phyloP scores from a whole-genome alignment of 2,888 invertebrate genomes.

The Sphecodes monilicornis region DNA sequence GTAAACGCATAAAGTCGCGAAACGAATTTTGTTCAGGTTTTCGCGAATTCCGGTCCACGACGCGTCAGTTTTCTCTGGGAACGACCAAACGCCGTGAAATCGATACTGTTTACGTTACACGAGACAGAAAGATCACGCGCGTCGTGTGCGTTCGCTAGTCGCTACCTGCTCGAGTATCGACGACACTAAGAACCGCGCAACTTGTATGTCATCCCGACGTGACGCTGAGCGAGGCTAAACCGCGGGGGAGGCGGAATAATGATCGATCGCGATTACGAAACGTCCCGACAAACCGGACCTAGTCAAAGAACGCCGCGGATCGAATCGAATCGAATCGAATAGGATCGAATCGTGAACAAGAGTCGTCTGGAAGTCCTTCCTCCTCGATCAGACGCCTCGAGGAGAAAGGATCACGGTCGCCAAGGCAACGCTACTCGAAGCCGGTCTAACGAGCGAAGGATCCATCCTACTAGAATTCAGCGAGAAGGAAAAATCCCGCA shows the following conservation, averaged over 20 bases:
- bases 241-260: slow-evolving; percentile 15
- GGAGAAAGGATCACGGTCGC: slow-evolving; percentile 30
- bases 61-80: neutral
- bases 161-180: slow-evolving; percentile 40
- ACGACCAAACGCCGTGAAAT: neutral
- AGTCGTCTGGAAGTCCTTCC: neutral
- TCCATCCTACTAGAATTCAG: neutral
- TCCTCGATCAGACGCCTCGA: neutral
- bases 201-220: slow-evolving; percentile 55
- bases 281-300: neutral
- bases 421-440: neutral
- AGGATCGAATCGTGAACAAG: neutral
- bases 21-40: neutral
- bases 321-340: neutral
- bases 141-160: slow-evolving; percentile 25
- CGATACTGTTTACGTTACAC: slow-evolving; percentile 31
- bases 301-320: neutral
- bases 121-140: slow-evolving; percentile 3
- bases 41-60: neutral
- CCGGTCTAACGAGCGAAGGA: neutral
- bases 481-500: neutral
- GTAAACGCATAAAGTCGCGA: too few relatives aligned
- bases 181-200: slow-evolving; percentile 11
- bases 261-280: slow-evolving; percentile 45
- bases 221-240: neutral